Percentiles rank a stretch among this genome's conserved stretches.
Conservation (phyloP, 1,140 invertebrate species). For the Zophobas atratus region DNA sequence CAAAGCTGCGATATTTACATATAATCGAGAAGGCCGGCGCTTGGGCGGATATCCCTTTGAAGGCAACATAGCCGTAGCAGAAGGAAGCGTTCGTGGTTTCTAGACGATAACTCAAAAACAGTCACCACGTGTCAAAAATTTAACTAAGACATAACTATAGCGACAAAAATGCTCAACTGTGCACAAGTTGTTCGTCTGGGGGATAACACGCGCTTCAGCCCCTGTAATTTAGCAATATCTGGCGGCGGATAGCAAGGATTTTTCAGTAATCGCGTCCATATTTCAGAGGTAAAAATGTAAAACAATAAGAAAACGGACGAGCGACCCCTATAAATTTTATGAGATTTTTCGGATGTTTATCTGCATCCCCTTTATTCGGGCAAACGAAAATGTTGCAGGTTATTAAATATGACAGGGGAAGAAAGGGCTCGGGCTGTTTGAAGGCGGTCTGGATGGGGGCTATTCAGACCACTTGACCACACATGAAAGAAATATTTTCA, state of each 20-base stretch:
- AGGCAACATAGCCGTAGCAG: neutral
- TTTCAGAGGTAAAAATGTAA: constrained; percentile 41
- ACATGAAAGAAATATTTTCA: no score
- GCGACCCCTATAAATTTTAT: constrained; percentile 36
- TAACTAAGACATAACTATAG: no score
- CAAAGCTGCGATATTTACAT: constrained; percentile 8
- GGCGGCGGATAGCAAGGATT: neutral
- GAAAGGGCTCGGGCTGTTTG: constrained; percentile 11
- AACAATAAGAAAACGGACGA: constrained; percentile 34
- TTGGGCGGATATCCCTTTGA: constrained; percentile 22
- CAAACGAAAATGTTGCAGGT: constrained; percentile 33
- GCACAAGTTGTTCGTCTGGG: no score
- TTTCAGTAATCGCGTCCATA: constrained; percentile 7
- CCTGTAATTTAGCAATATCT: constrained; percentile 16
- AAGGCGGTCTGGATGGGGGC: neutral
- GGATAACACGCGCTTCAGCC: neutral
- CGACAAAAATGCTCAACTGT: no score
- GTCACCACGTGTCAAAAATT: no score
- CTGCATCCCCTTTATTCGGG: constrained; percentile 15
- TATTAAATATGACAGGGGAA: constrained; percentile 37
- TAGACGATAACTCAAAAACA: neutral
- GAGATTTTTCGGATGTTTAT: constrained; percentile 42
- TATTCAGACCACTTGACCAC: no score
- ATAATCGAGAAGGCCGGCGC: neutral
- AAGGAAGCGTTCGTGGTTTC: constrained; percentile 11